These are phyloP conservation scores for Epinotia ramella DNA, from an alignment of 2,888 invertebrate species.

Conservation along the genomic window DNA sequence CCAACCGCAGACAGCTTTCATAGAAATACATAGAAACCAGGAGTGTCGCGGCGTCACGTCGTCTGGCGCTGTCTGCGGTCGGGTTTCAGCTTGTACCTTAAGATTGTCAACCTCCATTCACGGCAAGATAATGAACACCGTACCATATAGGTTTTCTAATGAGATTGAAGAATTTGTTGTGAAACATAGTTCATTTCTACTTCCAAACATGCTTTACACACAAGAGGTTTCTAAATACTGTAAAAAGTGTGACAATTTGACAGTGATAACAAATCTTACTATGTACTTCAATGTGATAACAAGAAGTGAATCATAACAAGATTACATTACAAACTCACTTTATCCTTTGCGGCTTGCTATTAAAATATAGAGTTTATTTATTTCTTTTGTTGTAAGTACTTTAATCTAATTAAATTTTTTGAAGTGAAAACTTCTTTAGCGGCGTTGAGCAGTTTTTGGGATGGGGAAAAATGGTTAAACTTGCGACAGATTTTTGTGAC, in stretches of 20 bases:
- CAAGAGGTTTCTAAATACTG: slow-evolving; percentile 29
- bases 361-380: slow-evolving; percentile 12
- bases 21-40: too few relatives aligned
- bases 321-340: slow-evolving; percentile 36
- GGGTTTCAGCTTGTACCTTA: too few relatives aligned
- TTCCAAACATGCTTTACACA: slow-evolving; percentile 47
- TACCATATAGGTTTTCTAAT: slow-evolving; percentile 67
- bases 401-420: too few relatives aligned
- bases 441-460: too few relatives aligned
- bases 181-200: slow-evolving; percentile 51
- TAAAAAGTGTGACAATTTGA: slow-evolving; percentile 26
- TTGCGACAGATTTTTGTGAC: too few relatives aligned
- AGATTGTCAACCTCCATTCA: too few relatives aligned
- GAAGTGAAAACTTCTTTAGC: too few relatives aligned
- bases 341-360: slow-evolving; percentile 24
- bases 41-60: too few relatives aligned
- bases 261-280: slow-evolving; percentile 39
- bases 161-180: slow-evolving; percentile 60
- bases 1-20: too few relatives aligned
- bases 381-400: not conserved
- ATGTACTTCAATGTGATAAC: slow-evolving; percentile 34
- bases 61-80: too few relatives aligned
- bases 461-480: too few relatives aligned
- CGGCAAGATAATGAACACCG: slow-evolving; percentile 7
- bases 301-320: slow-evolving; percentile 46